Base-by-base conservation (phyloP, 2,888 invertebrate genomes). In the Noctua pronuba region DNA sequence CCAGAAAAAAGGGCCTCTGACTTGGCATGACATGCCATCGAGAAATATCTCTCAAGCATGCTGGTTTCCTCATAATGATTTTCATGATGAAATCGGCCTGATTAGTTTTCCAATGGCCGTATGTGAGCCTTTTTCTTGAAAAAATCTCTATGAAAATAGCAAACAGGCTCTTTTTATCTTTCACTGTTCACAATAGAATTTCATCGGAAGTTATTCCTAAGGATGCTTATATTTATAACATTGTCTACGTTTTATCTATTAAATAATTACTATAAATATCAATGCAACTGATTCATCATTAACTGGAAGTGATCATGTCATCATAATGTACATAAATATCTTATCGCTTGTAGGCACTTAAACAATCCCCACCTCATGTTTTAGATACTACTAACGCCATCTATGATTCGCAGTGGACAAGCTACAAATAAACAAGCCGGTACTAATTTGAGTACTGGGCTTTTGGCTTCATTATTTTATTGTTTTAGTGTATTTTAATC, bases 261-360 rank as follows among this genome's bases (percentile, higher is more conserved):
- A 16, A 41, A 58, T 80, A 60, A 72, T 72, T 2, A 35, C 24
- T 62, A 52, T 52, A 73, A 35, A 35, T 60, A 60, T 64, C 52
- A 64, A 21, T 78, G 62, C 62, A 38, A 31, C 38, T 82, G 75
- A 78, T 44, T 82, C 64, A 78, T 65, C 5, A n/a, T 64, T 4
- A 75, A 82, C 55, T 75, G n/a, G 46, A 75, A 78, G 35, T 55
- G 21, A 82, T 75, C 38, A 55, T 75, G 75, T 41, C 82, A 65
- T 75, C 44, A 31, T 35, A 41, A 38, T 8, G 21, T 6, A 65
- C 28, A 65, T 41, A n/a, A 41, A 41, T n/a, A n/a, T 41, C 16
- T 64, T 74, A 78, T 78, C 35, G 31, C 24, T 62, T 18, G 3
- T 13, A 52, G 46, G 11, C 13, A 73, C 10, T 52, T 62, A 31